Conservation (phyloP, 1,140 invertebrate genomes). For the Eriosoma lanigerum region DNA sequence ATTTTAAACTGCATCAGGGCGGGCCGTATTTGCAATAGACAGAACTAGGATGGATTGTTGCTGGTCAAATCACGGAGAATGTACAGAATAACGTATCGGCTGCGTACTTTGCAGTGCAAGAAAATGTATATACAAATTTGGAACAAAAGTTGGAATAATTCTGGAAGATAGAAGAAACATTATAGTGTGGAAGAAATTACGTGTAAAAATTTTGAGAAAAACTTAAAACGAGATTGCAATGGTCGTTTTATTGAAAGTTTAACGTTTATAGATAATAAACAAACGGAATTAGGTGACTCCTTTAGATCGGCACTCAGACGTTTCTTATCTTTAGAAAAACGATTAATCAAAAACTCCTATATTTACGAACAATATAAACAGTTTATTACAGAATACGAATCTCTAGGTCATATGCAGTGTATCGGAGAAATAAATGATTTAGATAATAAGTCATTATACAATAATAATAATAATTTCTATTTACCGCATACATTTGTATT, state of each 20-base stretch:
- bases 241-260: conserved; percentile 46
- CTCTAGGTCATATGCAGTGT: conserved; percentile 42
- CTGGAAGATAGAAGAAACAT: too few species aligned
- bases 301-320: not conserved
- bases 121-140: too few species aligned
- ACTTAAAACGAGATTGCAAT: not conserved
- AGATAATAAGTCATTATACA: not conserved
- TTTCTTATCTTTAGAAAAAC: conserved; percentile 35
- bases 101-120: too few species aligned
- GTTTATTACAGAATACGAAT: conserved; percentile 39
- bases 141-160: too few species aligned
- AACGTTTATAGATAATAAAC: conserved; percentile 36
- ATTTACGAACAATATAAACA: conserved; percentile 29
- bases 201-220: too few species aligned
- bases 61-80: too few species aligned
- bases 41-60: too few species aligned
- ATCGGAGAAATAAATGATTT: not conserved
- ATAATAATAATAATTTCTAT: not conserved
- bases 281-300: conserved; percentile 33
- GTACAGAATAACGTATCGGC: too few species aligned
- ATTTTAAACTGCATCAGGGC: too few species aligned
- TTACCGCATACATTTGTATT: conserved; percentile 52
- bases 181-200: too few species aligned
- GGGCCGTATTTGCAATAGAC: too few species aligned
- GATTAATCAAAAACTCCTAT: not conserved